Conservation (phyloP, 2,888 invertebrate genomes). For the Watsonalla cultraria region DNA sequence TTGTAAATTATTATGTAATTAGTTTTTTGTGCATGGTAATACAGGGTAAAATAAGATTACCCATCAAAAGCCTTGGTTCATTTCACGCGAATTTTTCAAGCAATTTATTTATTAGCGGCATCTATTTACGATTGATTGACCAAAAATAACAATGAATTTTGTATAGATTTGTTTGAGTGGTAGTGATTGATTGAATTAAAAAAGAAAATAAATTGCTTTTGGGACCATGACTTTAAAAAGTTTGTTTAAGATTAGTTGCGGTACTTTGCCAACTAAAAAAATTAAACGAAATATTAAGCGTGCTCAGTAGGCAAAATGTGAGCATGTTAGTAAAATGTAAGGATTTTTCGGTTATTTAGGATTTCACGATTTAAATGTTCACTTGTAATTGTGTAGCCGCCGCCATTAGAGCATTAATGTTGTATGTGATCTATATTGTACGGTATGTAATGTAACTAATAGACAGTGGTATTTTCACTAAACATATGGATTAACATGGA, state of each 20-base stretch:
- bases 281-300: not conserved
- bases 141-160: conserved; percentile 45
- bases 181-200: conserved; percentile 17
- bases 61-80: conserved; percentile 22
- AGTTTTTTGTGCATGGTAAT: conserved; percentile 49
- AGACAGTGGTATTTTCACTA: conserved; percentile 59
- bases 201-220: conserved; percentile 34
- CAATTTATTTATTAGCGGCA: conserved; percentile 22
- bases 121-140: conserved; percentile 24
- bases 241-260: conserved; percentile 23
- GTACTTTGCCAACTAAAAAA: conserved; percentile 7
- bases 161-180: conserved; percentile 27
- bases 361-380: conserved; percentile 15
- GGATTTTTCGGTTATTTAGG: not conserved
- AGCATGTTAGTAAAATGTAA: not conserved
- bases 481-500: conserved; percentile 61
- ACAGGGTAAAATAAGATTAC: conserved; percentile 52
- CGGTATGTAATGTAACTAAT: conserved; percentile 47
- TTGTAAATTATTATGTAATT: conserved; percentile 35
- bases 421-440: conserved; percentile 63
- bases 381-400: conserved; percentile 49
- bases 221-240: conserved; percentile 50
- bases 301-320: not conserved
- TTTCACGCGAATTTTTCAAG: conserved; percentile 10
- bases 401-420: conserved; percentile 49